Evolutionary conservation across 2,113 vertebrate species (phyloP), one percentile per base, ranked within the genome.

Genomic region (Oreochromis niloticus): DNA sequence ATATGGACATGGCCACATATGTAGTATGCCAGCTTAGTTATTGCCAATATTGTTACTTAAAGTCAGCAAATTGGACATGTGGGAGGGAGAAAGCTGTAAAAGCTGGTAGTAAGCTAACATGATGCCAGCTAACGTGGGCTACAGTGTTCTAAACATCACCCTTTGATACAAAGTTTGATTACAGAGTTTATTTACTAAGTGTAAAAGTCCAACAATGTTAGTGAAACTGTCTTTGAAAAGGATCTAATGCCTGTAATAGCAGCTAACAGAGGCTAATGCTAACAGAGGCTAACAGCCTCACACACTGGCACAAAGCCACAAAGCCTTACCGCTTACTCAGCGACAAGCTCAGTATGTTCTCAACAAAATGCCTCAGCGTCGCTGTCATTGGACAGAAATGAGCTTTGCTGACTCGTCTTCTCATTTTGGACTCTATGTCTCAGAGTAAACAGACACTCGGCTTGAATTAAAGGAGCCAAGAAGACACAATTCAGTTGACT

Each of bases 191-290:
- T 68, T 68, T 68, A 66, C 61, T 12, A 66, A 66, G 34, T 66
- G 36, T 41, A 22, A 39, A 22, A 68, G 63, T 68, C n/a, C 63
- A 41, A 68, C 63, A 68, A 14, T 41, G 63, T 68, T 41, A 22
- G 3, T 24, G 4, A 68, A 68, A 68, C 1, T 41, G 0, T 68
- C 4, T 41, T 66, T 66, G 61, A 39, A 22, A 66, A 39, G 6
- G 19, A 66, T 39, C 36, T 68, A 68, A 24, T 41, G 11, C 63
- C 32, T 66, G 10, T n/a, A 36, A 66, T 2, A n/a, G 2, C 10
- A 0, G 32, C 61, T 32, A 59, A 2, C 27, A 2, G n/a, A 0
- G 1, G 22, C 54, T 22, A 55, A 17, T 13, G 59, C 32, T 36
- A 66, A 2, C 46, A 2, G 43, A 14, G 6, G 46, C 46, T 27